Percentiles rank a stretch among this genome's conserved stretches.
These are phyloP conservation scores for Vireo griseus DNA, from an alignment of 2,797 vertebrate genomes.

Conservation along the genomic window DNA sequence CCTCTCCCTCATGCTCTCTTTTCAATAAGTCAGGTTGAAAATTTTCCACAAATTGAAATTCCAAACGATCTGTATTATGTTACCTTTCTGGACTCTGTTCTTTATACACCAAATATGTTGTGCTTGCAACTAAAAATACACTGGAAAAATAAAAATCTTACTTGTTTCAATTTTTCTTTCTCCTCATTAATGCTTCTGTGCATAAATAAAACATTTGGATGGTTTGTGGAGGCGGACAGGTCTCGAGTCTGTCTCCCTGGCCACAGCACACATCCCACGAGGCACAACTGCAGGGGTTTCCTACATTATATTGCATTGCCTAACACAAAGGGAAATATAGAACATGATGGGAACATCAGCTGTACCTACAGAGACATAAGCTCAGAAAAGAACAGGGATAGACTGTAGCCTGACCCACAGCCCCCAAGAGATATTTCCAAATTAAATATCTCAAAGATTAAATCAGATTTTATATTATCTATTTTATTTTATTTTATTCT, in stretches of 20 bases:
- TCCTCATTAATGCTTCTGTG: neutral
- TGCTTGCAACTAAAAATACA: neutral
- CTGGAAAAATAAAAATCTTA: neutral
- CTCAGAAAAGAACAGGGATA: neutral
- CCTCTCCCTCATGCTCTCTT: neutral
- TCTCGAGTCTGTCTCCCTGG: neutral
- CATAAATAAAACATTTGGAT: neutral
- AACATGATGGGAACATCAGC: neutral
- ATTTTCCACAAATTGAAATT: neutral
- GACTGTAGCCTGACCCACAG: neutral
- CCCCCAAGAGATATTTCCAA: neutral
- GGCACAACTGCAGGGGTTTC: neutral
- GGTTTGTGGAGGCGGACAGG: neutral
- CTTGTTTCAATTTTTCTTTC: neutral
- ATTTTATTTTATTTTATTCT: neutral
- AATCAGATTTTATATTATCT: neutral
- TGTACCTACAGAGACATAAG: neutral
- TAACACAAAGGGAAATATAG: neutral
- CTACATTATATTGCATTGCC: neutral
- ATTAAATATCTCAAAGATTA: neutral
- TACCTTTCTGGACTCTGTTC: neutral
- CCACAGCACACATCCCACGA: neutral
- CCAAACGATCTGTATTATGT: neutral
- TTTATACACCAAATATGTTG: neutral
- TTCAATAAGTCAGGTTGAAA: neutral